Base-by-base conservation (phyloP, 2,888 invertebrate genomes). In the Loripinus fragilis region DNA sequence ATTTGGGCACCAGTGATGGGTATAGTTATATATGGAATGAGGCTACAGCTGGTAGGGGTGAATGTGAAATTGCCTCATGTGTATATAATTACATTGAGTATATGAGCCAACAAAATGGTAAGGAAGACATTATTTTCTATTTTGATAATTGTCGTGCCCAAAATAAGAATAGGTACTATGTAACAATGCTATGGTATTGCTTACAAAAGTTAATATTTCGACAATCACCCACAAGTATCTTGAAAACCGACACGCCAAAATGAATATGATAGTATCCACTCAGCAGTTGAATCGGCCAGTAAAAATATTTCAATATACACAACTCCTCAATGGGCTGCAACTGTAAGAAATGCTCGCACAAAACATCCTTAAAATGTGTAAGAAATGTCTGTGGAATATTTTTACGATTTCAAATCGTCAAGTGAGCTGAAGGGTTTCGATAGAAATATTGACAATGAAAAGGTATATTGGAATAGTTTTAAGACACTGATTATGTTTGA, bases 161-260 rank as follows among this genome's bases (percentile, higher is more conserved):
- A n/a, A n/a, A n/a, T n/a, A n/a, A n/a, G n/a, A n/a, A n/a, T n/a
- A n/a, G n/a, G n/a, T n/a, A n/a, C n/a, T n/a, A n/a, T n/a, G n/a
- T n/a, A n/a, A n/a, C n/a, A n/a, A n/a, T n/a, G n/a, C n/a, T n/a
- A n/a, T n/a, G n/a, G n/a, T n/a, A n/a, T n/a, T n/a, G 48, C 25
- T 20, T 81, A n/a, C 41, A 70, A 12, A 78, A 73, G 42, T 78
- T 70, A 41, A 70, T 12, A n/a, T 78, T 17, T 0, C n/a, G 1
- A 67, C 73, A 17, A 73, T 78, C 28, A 33, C 55, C 7, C 83
- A 83, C n/a, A 83, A 80, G 42, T 80, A 73, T 48, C 50, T 82
- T 5, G 72, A 66, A 66, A 66, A 66, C n/a, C 35, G 66, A 5
- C 66, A 66, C 25, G 38, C 66, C 38, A 66, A 66, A 74, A 70